phyloP scores from a whole-genome alignment of 1,140 invertebrate species.

The Lepidurus apus region DNA sequence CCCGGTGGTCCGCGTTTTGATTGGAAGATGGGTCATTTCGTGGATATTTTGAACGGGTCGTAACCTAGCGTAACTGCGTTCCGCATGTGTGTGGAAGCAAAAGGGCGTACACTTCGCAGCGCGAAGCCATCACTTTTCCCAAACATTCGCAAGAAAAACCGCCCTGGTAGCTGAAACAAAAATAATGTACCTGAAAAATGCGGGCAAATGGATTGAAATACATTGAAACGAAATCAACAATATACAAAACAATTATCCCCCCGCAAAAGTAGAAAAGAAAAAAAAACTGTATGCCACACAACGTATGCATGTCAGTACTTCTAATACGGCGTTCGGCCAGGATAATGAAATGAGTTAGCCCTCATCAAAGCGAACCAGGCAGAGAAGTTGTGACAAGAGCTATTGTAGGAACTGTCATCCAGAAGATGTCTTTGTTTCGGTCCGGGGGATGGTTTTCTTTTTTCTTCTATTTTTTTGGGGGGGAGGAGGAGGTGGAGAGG shows the following conservation, averaged over 20 bases:
- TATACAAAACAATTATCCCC: not conserved
- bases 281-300: not conserved
- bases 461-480: not conserved
- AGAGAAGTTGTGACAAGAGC: not conserved
- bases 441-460: not conserved
- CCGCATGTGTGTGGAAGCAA: conserved; percentile 13
- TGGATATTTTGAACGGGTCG: not conserved
- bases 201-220: not conserved
- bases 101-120: conserved; percentile 10
- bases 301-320: not conserved
- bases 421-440: conserved; percentile 8
- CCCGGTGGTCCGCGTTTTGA: conserved; percentile 20
- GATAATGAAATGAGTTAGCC: not conserved
- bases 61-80: conserved; percentile 4
- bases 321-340: not conserved
- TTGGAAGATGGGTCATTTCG: conserved; percentile 10
- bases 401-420: not conserved
- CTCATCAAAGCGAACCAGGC: conserved; percentile 1
- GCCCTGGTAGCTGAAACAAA: not conserved
- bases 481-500: not conserved
- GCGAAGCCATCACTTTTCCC: conserved; percentile 5
- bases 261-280: not conserved
- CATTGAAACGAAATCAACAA: not conserved
- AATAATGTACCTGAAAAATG: not conserved
- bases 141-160: not conserved